Percentiles rank a stretch among this genome's conserved stretches.
Evolutionary conservation across 2,888 invertebrate genomes (phyloP).

Genomic region (Clepsis dumicolana): DNA sequence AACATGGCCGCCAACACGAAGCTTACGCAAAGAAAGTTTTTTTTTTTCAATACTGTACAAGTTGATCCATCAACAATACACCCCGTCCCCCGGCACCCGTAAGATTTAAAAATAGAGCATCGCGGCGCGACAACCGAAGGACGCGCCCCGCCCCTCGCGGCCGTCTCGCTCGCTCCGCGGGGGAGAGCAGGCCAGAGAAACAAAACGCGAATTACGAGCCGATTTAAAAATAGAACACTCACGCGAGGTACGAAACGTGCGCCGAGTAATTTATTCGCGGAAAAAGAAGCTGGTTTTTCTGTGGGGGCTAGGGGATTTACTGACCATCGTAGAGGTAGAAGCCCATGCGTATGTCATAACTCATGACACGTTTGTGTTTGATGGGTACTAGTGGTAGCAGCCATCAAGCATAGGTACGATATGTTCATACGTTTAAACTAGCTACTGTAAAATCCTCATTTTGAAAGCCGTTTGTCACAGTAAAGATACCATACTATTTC

Average conservation of each 20-base stretch:
- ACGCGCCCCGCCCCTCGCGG: conserved; percentile 62
- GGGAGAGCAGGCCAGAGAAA: conserved; percentile 56
- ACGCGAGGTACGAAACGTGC: conserved; percentile 72
- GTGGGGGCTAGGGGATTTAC: conserved; percentile 6
- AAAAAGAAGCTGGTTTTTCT: conserved; percentile 46
- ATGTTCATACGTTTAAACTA: too few species aligned
- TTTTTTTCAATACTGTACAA: conserved; percentile 35
- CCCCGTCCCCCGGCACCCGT: conserved; percentile 52
- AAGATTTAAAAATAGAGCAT: conserved; percentile 61
- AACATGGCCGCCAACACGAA: background rate
- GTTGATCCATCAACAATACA: conserved; percentile 41
- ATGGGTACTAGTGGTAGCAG: background rate
- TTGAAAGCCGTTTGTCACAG: too few species aligned
- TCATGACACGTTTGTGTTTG: background rate
- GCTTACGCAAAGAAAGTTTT: conserved; percentile 25
- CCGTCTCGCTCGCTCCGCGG: conserved; percentile 52
- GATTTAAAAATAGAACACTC: conserved; percentile 74
- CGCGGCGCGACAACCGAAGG: conserved; percentile 77
- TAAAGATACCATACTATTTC: too few species aligned
- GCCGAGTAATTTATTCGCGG: conserved; percentile 59
- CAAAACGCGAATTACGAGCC: conserved; percentile 64
- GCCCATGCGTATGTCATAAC: too few species aligned
- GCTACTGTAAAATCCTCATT: too few species aligned
- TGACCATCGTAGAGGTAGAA: background rate
- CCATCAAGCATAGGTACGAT: background rate